Evolutionary conservation across 2,113 vertebrate genomes (phyloP).

Genomic region (Cervus canadensis): DNA sequence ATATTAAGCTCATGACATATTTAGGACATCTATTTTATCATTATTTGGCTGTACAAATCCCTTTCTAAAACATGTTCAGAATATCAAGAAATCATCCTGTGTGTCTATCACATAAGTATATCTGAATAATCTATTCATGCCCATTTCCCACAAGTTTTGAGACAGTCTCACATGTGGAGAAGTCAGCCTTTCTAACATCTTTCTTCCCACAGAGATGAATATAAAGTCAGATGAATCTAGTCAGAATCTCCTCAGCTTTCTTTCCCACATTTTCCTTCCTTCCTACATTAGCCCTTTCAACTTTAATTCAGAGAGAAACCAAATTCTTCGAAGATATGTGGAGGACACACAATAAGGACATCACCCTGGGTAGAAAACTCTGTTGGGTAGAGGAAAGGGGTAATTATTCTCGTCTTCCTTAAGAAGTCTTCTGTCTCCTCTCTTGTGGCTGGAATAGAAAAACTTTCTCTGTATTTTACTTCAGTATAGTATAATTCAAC

Average conservation of each 20-base stretch:
- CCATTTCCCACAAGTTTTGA: not conserved
- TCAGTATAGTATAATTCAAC: not conserved
- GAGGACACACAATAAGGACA: not conserved
- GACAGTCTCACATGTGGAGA: not conserved
- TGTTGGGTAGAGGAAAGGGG: not conserved
- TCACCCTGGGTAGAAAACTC: not conserved
- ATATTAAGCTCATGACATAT: constrained; percentile 35
- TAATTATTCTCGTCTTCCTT: not conserved
- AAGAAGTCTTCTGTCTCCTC: not conserved
- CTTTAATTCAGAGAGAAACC: not conserved
- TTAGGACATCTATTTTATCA: constrained; percentile 58
- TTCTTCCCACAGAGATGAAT: not conserved
- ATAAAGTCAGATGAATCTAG: not conserved
- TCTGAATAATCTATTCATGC: constrained; percentile 6
- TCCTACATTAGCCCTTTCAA: not conserved
- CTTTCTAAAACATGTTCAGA: constrained; percentile 24
- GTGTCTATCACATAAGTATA: not conserved
- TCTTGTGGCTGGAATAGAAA: not conserved
- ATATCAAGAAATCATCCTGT: constrained; percentile 12
- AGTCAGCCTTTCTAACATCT: not conserved
- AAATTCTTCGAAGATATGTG: not conserved
- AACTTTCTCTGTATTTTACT: not conserved
- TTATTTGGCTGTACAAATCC: constrained; percentile 47
- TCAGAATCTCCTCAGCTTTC: not conserved
- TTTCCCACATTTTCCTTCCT: not conserved